These are phyloP conservation scores for Liopterus haemorrhoidalis DNA, from an alignment of 2,888 invertebrate genomes.

Conservation along the genomic window DNA sequence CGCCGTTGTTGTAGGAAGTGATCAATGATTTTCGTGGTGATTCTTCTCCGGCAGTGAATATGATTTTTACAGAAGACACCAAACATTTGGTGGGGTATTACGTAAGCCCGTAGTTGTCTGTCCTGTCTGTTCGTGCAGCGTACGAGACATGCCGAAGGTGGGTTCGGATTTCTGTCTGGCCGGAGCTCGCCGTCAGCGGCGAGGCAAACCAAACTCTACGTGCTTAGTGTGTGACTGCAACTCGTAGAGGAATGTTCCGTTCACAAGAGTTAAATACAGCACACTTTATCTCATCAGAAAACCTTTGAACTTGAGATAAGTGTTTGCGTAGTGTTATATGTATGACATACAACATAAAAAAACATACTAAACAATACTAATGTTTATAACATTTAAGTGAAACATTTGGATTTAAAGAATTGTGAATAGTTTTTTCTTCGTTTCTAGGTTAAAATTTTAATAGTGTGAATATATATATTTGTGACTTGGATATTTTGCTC, in stretches of 20 bases:
- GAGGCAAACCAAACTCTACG: slow-evolving; percentile 30
- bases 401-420: neutral
- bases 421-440: neutral
- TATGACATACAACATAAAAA: too few relatives aligned
- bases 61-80: too few relatives aligned
- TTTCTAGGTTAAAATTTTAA: neutral
- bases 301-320: too few relatives aligned
- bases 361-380: too few relatives aligned
- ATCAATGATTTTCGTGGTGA: too few relatives aligned
- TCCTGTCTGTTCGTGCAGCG: slow-evolving; percentile 31
- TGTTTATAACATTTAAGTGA: too few relatives aligned
- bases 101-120: slow-evolving; percentile 41
- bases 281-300: too few relatives aligned
- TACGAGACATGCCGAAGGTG: slow-evolving; percentile 39
- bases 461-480: slow-evolving; percentile 37
- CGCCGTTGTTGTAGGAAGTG: too few relatives aligned
- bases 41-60: too few relatives aligned
- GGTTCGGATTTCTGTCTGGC: slow-evolving; percentile 42
- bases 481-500: slow-evolving; percentile 38
- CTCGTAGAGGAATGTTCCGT: slow-evolving; percentile 32
- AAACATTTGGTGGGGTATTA: slow-evolving; percentile 37
- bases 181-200: slow-evolving; percentile 35
- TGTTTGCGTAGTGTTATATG: too few relatives aligned
- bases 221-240: slow-evolving; percentile 43
- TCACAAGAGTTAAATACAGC: too few relatives aligned